Evolutionary conservation across 2,888 invertebrate species (phyloP).

Genomic region (Ennomos fuscantarius): DNA sequence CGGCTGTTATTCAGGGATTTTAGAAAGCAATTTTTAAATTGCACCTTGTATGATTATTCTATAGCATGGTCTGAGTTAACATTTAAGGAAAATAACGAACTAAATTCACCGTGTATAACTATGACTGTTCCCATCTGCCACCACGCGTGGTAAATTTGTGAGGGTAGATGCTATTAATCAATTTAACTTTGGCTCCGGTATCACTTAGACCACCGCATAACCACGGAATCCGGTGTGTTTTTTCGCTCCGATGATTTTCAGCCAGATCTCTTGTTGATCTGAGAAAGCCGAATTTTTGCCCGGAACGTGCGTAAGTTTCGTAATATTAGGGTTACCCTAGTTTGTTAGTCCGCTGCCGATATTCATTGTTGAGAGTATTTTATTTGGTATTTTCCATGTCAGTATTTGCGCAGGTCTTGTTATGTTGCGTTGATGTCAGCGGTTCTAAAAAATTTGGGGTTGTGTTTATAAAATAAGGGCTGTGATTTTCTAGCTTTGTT

Average conservation of each 20-base stretch:
- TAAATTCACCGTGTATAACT: no score
- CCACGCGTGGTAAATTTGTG: no score
- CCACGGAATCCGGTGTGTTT: constrained; percentile 68
- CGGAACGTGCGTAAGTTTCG: constrained; percentile 70
- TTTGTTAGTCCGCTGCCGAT: constrained; percentile 52
- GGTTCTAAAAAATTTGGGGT: constrained; percentile 15
- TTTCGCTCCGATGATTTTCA: constrained; percentile 76
- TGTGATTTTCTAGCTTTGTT: background rate
- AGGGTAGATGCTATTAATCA: no score
- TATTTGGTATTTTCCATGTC: constrained; percentile 43
- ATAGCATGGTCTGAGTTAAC: no score
- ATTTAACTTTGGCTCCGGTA: no score
- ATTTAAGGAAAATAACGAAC: no score
- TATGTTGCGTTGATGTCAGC: constrained; percentile 33
- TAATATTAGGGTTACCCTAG: constrained; percentile 63
- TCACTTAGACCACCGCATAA: constrained; percentile 36
- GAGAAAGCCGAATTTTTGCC: constrained; percentile 75
- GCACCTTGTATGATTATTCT: no score
- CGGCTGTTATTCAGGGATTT: no score
- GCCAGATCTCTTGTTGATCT: constrained; percentile 80
- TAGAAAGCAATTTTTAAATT: no score
- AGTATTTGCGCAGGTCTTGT: constrained; percentile 52
- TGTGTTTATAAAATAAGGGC: constrained; percentile 7
- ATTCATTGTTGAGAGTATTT: constrained; percentile 51
- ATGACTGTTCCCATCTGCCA: no score